Evolutionary conservation across 53 echinoderm and acorn worm genomes (phyloP).

Genomic region (Temnopleurus reevesii): DNA sequence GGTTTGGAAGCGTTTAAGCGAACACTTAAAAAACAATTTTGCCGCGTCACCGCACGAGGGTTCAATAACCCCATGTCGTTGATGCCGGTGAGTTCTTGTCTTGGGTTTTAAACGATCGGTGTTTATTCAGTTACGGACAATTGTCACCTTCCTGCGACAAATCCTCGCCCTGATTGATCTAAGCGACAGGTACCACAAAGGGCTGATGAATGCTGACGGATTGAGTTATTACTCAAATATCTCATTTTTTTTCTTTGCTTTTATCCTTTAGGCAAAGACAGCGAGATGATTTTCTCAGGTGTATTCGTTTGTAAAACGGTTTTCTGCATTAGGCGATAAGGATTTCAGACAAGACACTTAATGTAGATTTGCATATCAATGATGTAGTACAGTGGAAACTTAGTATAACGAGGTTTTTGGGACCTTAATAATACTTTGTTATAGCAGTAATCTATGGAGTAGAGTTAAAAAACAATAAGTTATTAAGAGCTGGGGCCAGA

Average conservation of each 20-base stretch:
- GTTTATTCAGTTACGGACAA: slow-evolving; percentile 47
- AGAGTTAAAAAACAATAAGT: too few relatives aligned
- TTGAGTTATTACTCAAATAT: slow-evolving; percentile 9
- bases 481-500: too few relatives aligned
- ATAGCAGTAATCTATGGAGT: too few relatives aligned
- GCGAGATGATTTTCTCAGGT: neutral
- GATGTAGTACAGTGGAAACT: too few relatives aligned
- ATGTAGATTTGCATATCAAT: too few relatives aligned
- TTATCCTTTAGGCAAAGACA: neutral
- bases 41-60: slow-evolving; percentile 34
- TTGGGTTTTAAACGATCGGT: neutral
- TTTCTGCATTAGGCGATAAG: neutral
- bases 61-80: slow-evolving; percentile 40
- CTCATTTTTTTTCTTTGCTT: neutral
- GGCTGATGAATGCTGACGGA: slow-evolving; percentile 13
- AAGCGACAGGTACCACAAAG: slow-evolving; percentile 27
- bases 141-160: slow-evolving; percentile 49
- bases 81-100: neutral
- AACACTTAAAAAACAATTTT: slow-evolving; percentile 10
- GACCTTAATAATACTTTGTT: too few relatives aligned
- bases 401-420: too few relatives aligned
- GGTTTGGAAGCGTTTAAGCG: neutral
- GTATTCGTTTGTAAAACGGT: neutral
- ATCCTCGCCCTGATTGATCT: slow-evolving; percentile 44
- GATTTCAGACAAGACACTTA: too few relatives aligned